Base-by-base conservation (phyloP, 2,113 vertebrate genomes). In the Nansenia antarctica region DNA sequence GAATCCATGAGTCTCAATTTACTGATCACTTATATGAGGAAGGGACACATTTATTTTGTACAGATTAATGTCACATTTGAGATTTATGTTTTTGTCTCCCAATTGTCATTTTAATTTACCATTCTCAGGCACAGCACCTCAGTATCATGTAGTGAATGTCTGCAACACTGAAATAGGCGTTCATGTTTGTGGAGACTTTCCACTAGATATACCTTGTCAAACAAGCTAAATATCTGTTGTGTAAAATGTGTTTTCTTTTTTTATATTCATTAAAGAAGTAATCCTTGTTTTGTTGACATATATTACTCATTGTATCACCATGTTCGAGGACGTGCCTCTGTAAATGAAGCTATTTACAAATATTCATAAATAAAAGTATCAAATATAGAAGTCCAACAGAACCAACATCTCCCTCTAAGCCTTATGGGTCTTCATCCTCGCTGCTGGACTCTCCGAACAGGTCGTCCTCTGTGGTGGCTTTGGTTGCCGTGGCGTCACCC, bases 371-470 rank as follows among this genome's bases (percentile, higher is more conserved):
- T 53, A 26, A 53, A 22, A 53, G 18, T 15, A 12, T 29, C n/a
- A 34, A 14, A 24, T 15, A 42, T 14, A 15, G 37, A 14, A 14
- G 1, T 15, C 37, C 1, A 42, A 42, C 37, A 1, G 5, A 42
- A 14, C 37, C 37, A 14, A 42, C 37, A 42, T 42, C 9, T 26
- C 15, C 3, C 15, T 47, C 14, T 30, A n/a, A 12, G 20, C 11
- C 27, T 20, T 35, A 27, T 20, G 15, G 29, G 27, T 59, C 55
- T 35, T 85, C 74, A 22, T 73, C 88, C 61, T 90, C 88, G 20
- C 86, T 92, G 79, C 87, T 60, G 0, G 81, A 84, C 74, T 91
- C 87, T 60, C 73, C 78, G 62, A 90, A 90, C 39, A 87, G 72
- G 59, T 88, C 64, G 3, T 42, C 47, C 37, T 74, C 80, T n/a